phyloP scores from a whole-genome alignment of 2,113 vertebrate genomes.

The Eretmochelys imbricata region DNA sequence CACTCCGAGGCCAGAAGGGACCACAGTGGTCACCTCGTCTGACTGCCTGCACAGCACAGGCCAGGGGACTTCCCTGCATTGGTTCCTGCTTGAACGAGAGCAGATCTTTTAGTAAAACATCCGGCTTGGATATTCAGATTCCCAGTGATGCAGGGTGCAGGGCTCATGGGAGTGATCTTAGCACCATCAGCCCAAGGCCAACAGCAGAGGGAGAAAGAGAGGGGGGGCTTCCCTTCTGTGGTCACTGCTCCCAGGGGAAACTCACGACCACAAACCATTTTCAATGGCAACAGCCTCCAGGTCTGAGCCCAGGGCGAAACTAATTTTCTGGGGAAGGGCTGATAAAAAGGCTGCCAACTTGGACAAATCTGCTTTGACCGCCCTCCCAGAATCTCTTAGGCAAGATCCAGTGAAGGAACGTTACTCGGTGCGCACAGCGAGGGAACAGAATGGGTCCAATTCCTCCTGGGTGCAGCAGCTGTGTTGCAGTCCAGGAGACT shows the following conservation, averaged over 20 bases:
- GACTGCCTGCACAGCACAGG: not conserved
- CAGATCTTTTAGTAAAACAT: too few species aligned
- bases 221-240: not conserved
- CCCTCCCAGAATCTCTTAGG: not conserved
- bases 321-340: not conserved
- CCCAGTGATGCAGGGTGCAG: too few species aligned
- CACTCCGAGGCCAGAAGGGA: not conserved
- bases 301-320: not conserved
- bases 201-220: not conserved
- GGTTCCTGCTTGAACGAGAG: not conserved
- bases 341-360: not conserved
- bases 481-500: not conserved
- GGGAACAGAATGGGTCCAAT: not conserved
- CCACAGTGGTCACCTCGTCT: not conserved
- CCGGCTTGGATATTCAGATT: not conserved
- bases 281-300: not conserved
- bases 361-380: not conserved
- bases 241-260: not conserved
- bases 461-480: not conserved
- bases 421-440: not conserved
- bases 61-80: not conserved
- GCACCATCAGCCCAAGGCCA: not conserved
- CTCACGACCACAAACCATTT: not conserved
- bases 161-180: fast-evolving
- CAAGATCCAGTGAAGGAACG: not conserved